A percentile compares a stretch with the other conserved stretches of the same genome.
phyloP scores from a whole-genome alignment of 2,797 vertebrate species.

The Galagoides demidoff region DNA sequence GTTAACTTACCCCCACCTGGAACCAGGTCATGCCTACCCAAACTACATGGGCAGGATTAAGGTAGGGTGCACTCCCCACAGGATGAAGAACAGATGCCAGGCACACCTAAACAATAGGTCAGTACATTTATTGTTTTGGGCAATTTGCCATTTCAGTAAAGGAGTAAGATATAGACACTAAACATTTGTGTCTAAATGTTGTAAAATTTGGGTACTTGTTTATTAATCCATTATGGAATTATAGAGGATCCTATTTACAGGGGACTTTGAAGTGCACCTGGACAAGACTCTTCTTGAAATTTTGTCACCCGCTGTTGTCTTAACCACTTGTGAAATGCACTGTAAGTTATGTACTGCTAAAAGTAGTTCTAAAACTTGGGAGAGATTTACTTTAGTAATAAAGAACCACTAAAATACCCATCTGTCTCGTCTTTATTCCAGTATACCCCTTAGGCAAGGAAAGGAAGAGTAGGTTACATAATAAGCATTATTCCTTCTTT shows the following conservation, averaged over 20 bases:
- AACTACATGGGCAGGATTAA: not conserved
- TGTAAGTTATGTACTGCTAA: not conserved
- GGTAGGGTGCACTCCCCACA: not conserved
- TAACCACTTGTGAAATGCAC: not conserved
- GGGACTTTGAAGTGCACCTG: not conserved
- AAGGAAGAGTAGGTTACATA: not conserved
- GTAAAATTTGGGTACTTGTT: not conserved
- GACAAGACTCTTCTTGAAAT: not conserved
- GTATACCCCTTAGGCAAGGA: not conserved
- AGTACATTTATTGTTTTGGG: not conserved
- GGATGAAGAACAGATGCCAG: not conserved
- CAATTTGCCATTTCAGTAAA: not conserved
- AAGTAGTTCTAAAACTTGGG: slow-evolving; percentile 1
- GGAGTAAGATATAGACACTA: not conserved
- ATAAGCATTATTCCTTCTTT: not conserved
- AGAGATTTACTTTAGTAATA: not conserved
- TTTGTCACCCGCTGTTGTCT: not conserved
- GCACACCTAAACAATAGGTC: not conserved
- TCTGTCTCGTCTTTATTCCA: not conserved
- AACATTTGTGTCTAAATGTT: not conserved
- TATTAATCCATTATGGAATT: not conserved
- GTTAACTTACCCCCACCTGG: not conserved
- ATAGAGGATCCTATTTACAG: not conserved
- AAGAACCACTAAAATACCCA: not conserved
- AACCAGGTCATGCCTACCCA: not conserved